A percentile compares a stretch with the other conserved stretches of the same genome.
These are phyloP conservation scores for Drosophila pseudoobscura DNA, from an alignment of 1,140 invertebrate species.

Conservation along the genomic window DNA sequence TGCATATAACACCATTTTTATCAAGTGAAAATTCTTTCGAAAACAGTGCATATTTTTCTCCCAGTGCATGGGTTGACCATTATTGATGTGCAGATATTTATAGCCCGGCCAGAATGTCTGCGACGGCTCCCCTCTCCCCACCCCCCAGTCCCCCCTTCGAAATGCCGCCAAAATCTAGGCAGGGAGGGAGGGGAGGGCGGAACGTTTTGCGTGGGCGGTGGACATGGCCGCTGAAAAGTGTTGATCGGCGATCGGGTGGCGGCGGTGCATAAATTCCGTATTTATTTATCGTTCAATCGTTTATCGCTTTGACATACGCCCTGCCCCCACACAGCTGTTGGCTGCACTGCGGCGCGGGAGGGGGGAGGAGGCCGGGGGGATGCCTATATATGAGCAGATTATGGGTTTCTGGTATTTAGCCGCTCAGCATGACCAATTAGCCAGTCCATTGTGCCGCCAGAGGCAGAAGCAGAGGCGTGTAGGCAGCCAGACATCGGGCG, in stretches of 20 bases:
- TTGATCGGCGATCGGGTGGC: slow-evolving; percentile 42
- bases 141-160: neutral
- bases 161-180: slow-evolving; percentile 12
- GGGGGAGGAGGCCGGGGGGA: neutral
- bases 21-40: too few species aligned
- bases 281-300: slow-evolving; percentile 65
- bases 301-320: slow-evolving; percentile 52
- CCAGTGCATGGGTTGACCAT: neutral
- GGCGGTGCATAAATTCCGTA: slow-evolving; percentile 66
- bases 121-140: slow-evolving; percentile 5
- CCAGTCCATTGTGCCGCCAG: slow-evolving; percentile 46
- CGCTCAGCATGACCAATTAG: slow-evolving; percentile 69
- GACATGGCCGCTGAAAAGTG: slow-evolving; percentile 70
- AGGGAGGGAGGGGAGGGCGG: neutral
- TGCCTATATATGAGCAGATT: slow-evolving; percentile 68
- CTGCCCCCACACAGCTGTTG: slow-evolving; percentile 46
- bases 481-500: slow-evolving; percentile 26
- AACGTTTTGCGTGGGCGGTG: slow-evolving; percentile 52
- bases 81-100: slow-evolving; percentile 42
- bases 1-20: too few species aligned
- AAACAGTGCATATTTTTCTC: too few species aligned
- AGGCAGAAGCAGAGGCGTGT: slow-evolving; percentile 10
- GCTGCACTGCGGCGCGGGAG: neutral
- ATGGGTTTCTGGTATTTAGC: slow-evolving; percentile 63
- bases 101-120: slow-evolving; percentile 10